These are phyloP conservation scores for Spheniscus mendiculus DNA, from an alignment of 2,113 vertebrate genomes.

Conservation along the genomic window DNA sequence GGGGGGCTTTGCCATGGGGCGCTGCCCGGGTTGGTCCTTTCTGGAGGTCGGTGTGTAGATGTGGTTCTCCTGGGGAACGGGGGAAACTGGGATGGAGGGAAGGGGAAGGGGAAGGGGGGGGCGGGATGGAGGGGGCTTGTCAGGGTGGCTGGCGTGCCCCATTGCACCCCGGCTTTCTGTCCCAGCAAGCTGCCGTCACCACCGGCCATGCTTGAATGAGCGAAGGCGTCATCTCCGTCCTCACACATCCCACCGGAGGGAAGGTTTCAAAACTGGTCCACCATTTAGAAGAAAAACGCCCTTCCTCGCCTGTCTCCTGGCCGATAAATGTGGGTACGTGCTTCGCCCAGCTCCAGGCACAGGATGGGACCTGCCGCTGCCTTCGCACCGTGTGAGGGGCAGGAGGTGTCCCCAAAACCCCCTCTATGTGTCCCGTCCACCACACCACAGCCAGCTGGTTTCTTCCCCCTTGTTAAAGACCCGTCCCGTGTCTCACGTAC, in stretches of 20 bases:
- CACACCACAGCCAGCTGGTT: not conserved
- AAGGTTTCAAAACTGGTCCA: not conserved
- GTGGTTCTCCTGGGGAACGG: not conserved
- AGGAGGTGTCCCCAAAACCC: not conserved
- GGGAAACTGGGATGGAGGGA: not conserved
- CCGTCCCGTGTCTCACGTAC: rapidly evolving
- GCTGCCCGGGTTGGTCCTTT: rapidly evolving
- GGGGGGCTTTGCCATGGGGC: not conserved
- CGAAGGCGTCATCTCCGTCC: not conserved
- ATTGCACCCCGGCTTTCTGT: rapidly evolving
- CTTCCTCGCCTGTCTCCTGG: not conserved
- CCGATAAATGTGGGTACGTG: rapidly evolving
- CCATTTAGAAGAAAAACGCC: rapidly evolving
- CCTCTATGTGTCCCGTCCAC: rapidly evolving
- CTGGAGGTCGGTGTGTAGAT: rapidly evolving
- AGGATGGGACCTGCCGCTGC: not conserved
- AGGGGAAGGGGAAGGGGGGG: no score
- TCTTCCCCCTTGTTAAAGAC: not conserved
- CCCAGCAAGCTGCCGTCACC: not conserved
- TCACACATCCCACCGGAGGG: not conserved
- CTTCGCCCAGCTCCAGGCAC: rapidly evolving
- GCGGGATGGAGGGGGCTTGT: not conserved
- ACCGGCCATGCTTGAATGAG: not conserved
- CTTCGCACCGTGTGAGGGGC: rapidly evolving
- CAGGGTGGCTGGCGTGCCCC: rapidly evolving